These are phyloP conservation scores for Balaenoptera acutorostrata DNA, from an alignment of 2,113 vertebrate species.

Conservation along the genomic window DNA sequence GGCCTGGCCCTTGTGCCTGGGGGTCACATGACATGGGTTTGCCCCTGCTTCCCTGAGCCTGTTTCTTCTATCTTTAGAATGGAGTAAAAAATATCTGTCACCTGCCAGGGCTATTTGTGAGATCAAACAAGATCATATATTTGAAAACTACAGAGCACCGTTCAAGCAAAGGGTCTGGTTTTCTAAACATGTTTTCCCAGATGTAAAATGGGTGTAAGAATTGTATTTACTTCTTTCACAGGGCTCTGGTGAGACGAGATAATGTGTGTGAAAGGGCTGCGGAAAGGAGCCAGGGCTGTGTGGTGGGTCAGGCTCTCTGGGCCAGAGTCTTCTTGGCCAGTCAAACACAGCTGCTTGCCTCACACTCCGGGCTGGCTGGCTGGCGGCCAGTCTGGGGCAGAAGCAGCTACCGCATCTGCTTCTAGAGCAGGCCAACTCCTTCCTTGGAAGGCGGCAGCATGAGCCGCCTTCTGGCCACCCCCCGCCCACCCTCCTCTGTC, in stretches of 20 bases:
- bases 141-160: not conserved
- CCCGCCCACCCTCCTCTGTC: not conserved
- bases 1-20: not conserved
- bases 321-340: not conserved
- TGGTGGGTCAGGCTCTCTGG: not conserved
- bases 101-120: not conserved
- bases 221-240: not conserved
- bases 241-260: not conserved
- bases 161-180: not conserved
- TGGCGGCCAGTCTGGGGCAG: not conserved
- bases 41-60: not conserved
- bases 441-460: not conserved
- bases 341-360: not conserved
- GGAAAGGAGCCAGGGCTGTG: not conserved
- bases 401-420: not conserved
- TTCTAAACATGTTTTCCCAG: not conserved
- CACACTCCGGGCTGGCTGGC: not conserved
- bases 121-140: not conserved
- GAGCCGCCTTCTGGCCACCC: not conserved
- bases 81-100: not conserved
- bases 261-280: not conserved
- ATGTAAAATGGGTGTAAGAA: not conserved
- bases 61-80: not conserved
- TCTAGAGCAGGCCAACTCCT: not conserved
- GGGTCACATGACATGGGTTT: not conserved